Evolutionary conservation across 2,113 vertebrate species (phyloP), one percentile per base, ranked within the genome.

Genomic region (Corythornis cristatus): DNA sequence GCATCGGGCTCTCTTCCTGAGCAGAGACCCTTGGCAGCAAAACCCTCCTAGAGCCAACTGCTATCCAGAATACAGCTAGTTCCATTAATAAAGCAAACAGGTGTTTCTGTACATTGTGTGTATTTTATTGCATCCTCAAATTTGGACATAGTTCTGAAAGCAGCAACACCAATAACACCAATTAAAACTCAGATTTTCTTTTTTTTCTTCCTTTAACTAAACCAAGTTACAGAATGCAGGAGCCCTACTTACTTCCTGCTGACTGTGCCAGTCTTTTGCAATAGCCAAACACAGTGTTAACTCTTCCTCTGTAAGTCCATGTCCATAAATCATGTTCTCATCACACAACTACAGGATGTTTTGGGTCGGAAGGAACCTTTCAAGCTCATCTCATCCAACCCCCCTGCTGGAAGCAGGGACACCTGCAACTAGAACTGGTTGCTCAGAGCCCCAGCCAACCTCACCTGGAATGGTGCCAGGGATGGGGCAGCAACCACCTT

Each of bases 251-350:
- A 50, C 13, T 5, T 72, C 12, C 29, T 72, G 5, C 40, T 22
- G 28, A 46, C 31, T 2, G 17, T 6, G 13, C 10, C 53, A 75
- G 43, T 18, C 25, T 12, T 45, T 31, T 4, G 45, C 12, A 16
- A 60, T 11, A n/a, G 43, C 16, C 43, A 65, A 45, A 58, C 26
- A 17, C 0, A 0, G 25, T 5, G 2, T 4, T 5, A 35, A 35
- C 3, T 7, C 26, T 50, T 76, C 50, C 35, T 75, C 29, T 20
- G 26, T 8, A 65, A 53, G 7, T 31, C 54, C 6, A 33, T 5
- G 13, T 51, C 21, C 10, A 10, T 37, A 37, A 37, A 37, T 37
- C 6, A 33, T 5, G 13, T 51, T 19, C 51, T 77, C 23, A 1
- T 26, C 23, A 31, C 15, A 56, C 15, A 29, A 31, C 16, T 28